A percentile compares a stretch with the other conserved stretches of the same genome.
phyloP scores from a whole-genome alignment of 2,113 vertebrate species.

The Microcebus murinus region DNA sequence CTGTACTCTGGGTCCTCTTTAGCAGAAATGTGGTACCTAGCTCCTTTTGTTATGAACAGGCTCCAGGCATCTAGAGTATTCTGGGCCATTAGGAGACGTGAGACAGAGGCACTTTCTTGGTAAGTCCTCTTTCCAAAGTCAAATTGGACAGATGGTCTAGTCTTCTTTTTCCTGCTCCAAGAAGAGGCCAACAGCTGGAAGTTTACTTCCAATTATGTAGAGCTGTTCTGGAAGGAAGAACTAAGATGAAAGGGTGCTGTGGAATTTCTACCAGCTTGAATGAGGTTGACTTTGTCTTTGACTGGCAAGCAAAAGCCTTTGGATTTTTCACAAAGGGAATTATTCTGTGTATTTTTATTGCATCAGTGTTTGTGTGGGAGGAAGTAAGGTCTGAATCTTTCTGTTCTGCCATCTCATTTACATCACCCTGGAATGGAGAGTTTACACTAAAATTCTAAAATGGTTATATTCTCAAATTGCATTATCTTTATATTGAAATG shows the following conservation, averaged over 20 bases:
- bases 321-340: background rate
- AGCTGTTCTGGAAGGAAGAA: background rate
- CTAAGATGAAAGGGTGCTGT: background rate
- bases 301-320: background rate
- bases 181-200: background rate
- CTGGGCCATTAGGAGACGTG: background rate
- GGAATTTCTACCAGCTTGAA: background rate
- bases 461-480: background rate
- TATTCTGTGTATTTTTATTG: background rate
- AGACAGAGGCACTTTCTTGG: background rate
- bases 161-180: background rate
- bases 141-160: background rate
- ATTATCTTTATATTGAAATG: background rate
- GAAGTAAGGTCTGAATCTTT: background rate
- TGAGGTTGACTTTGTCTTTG: background rate
- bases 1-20: accelerated
- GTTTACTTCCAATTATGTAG: background rate
- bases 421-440: background rate
- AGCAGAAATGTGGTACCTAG: background rate
- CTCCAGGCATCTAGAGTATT: background rate
- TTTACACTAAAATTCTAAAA: background rate
- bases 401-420: background rate
- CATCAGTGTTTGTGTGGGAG: background rate
- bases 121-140: background rate
- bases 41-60: background rate